Evolutionary conservation across 64 coral and sea anemone genomes (phyloP).

Genomic region (Porites lutea): DNA sequence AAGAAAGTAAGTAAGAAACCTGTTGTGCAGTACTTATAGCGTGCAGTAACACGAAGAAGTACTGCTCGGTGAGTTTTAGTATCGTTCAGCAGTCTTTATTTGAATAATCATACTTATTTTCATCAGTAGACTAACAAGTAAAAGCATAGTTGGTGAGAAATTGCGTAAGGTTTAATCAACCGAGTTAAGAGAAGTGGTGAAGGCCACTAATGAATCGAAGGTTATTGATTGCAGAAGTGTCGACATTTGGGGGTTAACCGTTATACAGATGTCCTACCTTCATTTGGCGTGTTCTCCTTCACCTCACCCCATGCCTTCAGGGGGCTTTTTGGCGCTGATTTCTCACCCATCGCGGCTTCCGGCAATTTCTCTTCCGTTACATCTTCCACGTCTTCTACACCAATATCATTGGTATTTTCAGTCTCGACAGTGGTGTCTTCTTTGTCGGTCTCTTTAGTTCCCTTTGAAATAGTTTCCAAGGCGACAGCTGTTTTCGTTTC

Average conservation of each 20-base stretch:
- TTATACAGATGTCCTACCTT: neutral
- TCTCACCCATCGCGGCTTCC: neutral
- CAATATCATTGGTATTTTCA: neutral
- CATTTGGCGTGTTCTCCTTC: slow-evolving; percentile 28
- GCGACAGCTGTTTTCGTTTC: neutral
- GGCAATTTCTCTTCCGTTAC: neutral
- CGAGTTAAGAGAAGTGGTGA: no score
- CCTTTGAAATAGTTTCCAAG: slow-evolving; percentile 23
- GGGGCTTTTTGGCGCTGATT: neutral
- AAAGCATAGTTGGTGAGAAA: no score
- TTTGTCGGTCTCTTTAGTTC: slow-evolving; percentile 28
- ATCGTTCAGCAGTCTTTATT: no score
- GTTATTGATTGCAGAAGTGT: no score
- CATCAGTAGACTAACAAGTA: no score
- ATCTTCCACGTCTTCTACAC: slow-evolving; percentile 15
- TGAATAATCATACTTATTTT: no score
- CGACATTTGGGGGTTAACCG: neutral
- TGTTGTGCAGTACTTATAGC: no score
- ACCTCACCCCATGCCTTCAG: slow-evolving; percentile 62
- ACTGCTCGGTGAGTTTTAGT: no score
- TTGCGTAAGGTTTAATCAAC: no score
- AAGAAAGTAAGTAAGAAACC: no score
- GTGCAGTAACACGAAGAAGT: no score
- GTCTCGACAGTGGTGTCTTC: neutral
- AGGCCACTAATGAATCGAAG: no score